phyloP scores from a whole-genome alignment of 2,888 invertebrate genomes.

The Chrysina gloriosa region DNA sequence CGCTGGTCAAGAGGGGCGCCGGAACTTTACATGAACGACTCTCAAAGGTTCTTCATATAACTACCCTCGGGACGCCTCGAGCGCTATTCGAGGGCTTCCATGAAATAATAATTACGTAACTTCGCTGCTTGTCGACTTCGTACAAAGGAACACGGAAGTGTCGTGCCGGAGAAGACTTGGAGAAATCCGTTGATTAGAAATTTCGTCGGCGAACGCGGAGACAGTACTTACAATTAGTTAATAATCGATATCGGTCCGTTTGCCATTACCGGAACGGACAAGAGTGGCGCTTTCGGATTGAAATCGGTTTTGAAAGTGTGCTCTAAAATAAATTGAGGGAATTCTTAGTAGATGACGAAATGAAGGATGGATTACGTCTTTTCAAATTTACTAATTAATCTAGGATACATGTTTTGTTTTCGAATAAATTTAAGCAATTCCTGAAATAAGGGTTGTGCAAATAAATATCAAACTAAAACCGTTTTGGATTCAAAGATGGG shows the following conservation, averaged over 20 bases:
- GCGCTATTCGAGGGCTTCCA: slow-evolving; percentile 37
- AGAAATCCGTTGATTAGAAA: slow-evolving; percentile 23
- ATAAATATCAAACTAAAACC: no score
- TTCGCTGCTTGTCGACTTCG: slow-evolving; percentile 34
- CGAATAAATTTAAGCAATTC: no score
- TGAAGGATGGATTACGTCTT: no score
- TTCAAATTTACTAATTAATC: no score
- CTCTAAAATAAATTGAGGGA: no score
- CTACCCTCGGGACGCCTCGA: slow-evolving; percentile 41
- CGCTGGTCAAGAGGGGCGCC: slow-evolving; percentile 33
- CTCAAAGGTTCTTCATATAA: slow-evolving; percentile 40
- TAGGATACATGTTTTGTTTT: no score
- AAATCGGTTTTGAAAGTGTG: no score
- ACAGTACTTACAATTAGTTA: not conserved
- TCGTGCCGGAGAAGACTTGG: slow-evolving; percentile 5
- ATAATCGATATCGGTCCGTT: slow-evolving; percentile 22
- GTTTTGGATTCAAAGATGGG: no score
- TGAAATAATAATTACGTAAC: slow-evolving; percentile 42
- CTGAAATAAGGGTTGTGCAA: no score
- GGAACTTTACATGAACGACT: slow-evolving; percentile 41
- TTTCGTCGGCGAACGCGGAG: slow-evolving; percentile 8
- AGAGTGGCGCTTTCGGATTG: not conserved
- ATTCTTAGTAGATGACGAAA: no score
- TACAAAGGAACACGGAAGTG: slow-evolving; percentile 18
- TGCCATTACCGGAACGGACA: not conserved